These are phyloP conservation scores for Polylopha cassiicola DNA, from an alignment of 2,888 invertebrate species.

Conservation along the genomic window DNA sequence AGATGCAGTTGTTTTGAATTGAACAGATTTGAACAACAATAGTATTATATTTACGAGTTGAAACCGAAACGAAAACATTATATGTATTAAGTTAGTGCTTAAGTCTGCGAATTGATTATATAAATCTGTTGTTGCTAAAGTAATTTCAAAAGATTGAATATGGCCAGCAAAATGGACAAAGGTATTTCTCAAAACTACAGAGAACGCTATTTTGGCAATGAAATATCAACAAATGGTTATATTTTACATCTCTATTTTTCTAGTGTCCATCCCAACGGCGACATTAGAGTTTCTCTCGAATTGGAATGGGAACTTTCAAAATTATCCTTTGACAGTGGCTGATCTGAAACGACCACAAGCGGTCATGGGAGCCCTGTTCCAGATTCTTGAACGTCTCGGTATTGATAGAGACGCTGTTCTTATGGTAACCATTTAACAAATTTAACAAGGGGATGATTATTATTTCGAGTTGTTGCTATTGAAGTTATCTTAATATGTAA, in stretches of 20 bases:
- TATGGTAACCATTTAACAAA: slow-evolving; percentile 38
- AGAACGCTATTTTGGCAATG: no score
- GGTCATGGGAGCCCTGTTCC: slow-evolving; percentile 53
- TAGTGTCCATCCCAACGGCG: slow-evolving; percentile 34
- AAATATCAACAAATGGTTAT: not conserved
- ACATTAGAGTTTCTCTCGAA: slow-evolving; percentile 44
- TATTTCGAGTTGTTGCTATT: no score
- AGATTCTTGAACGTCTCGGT: slow-evolving; percentile 51
- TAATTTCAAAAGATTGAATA: no score
- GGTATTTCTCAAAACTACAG: not conserved
- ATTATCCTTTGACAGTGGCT: slow-evolving; percentile 40
- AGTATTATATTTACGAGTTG: no score
- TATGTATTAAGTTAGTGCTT: no score
- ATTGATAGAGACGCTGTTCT: slow-evolving; percentile 54
- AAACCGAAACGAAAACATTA: no score
- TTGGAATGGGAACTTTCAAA: slow-evolving; percentile 56
- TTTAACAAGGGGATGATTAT: not conserved
- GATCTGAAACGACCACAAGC: slow-evolving; percentile 56
- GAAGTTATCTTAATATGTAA: no score
- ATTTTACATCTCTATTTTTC: slow-evolving; percentile 11
- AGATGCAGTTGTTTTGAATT: no score
- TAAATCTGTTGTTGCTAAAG: no score
- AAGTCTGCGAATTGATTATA: no score
- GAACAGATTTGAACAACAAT: no score
- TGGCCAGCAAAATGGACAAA: slow-evolving; percentile 18